A percentile compares a stretch with the other conserved stretches of the same genome.
phyloP scores from a whole-genome alignment of 1,140 invertebrate species.

The Leucophenga varia region DNA sequence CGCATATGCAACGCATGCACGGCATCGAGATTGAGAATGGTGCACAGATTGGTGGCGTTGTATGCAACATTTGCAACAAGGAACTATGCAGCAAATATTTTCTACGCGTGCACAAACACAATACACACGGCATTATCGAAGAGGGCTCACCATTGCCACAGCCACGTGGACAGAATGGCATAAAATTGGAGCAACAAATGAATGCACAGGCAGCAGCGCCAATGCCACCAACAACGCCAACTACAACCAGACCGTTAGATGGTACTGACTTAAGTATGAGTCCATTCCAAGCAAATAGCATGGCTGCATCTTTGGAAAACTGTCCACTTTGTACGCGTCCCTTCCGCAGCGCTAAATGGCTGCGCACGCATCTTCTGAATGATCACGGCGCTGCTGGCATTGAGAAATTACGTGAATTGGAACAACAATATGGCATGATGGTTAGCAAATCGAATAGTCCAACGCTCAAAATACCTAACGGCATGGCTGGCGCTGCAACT shows the following conservation, averaged over 20 bases:
- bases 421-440: constrained; percentile 45
- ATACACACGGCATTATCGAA: constrained; percentile 92
- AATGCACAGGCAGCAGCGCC: constrained; percentile 33
- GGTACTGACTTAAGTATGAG: constrained; percentile 24
- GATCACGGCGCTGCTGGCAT: constrained; percentile 78
- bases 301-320: constrained; percentile 75
- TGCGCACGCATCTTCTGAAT: constrained; percentile 83
- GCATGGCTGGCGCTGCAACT: constrained; percentile 41
- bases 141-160: constrained; percentile 64
- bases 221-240: constrained; percentile 55
- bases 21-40: constrained; percentile 94
- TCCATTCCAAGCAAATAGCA: constrained; percentile 60
- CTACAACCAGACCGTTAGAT: constrained; percentile 44
- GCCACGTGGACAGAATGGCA: constrained; percentile 58
- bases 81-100: constrained; percentile 98
- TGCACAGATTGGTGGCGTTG: constrained; percentile 86
- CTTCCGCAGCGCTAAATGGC: constrained; percentile 86
- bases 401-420: constrained; percentile 71
- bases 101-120: constrained; percentile 93
- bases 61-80: constrained; percentile 96
- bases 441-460: constrained; percentile 57
- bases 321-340: constrained; percentile 85
- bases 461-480: constrained; percentile 66
- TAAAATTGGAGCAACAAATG: constrained; percentile 58
- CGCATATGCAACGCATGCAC: constrained; percentile 99